Conservation (phyloP, 2,888 invertebrate species). For the Himalopsyche anomala region DNA sequence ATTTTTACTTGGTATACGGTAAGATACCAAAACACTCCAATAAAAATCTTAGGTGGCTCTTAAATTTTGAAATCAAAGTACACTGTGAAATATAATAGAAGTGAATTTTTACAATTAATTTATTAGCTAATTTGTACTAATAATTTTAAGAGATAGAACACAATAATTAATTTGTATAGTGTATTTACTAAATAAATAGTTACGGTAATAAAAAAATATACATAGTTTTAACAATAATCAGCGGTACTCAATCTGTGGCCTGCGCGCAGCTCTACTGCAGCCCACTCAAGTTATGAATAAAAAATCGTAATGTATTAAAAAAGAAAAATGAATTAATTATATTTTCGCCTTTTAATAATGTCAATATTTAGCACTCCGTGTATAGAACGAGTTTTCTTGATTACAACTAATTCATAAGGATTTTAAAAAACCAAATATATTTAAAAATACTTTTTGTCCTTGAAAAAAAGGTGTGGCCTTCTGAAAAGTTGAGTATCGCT, state of each 20-base stretch:
- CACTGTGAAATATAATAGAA: slow-evolving; percentile 18
- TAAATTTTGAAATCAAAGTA: background rate
- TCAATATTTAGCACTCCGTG: no score
- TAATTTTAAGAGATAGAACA: background rate
- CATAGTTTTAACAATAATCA: background rate
- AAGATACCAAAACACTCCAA: background rate
- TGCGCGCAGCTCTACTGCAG: no score
- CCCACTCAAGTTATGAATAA: no score
- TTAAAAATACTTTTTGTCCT: no score
- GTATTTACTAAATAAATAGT: slow-evolving; percentile 31
- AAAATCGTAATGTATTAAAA: no score
- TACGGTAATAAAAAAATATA: background rate
- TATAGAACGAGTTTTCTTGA: no score
- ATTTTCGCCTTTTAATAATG: no score
- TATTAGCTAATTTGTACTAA: slow-evolving; percentile 33
- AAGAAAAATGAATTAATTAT: no score
- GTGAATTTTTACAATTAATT: slow-evolving; percentile 7
- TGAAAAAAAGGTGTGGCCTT: background rate
- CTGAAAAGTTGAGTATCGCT: slow-evolving; percentile 34
- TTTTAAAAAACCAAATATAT: no score
- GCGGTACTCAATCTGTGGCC: slow-evolving; percentile 13
- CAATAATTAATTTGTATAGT: slow-evolving; percentile 15
- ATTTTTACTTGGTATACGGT: background rate
- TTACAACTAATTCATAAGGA: no score
- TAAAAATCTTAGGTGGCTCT: no score